Percentiles rank a stretch among this genome's conserved stretches.
These are phyloP conservation scores for Catharus fuscescens DNA, from an alignment of 2,113 vertebrate genomes.

Conservation along the genomic window DNA sequence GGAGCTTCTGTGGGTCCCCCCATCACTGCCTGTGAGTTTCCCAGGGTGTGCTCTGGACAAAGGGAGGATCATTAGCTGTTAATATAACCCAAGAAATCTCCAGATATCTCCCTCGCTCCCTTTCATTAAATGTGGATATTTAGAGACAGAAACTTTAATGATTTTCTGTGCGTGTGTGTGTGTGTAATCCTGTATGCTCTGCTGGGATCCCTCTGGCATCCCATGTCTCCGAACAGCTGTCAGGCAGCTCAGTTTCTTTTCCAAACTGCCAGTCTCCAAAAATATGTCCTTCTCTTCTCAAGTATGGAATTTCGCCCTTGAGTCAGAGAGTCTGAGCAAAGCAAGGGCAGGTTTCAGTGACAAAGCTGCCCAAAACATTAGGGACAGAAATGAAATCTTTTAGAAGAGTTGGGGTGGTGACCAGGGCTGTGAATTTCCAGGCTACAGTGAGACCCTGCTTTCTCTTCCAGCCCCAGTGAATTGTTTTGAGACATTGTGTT, in stretches of 20 bases:
- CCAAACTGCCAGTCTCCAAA: conserved; percentile 41
- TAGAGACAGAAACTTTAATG: conserved; percentile 41
- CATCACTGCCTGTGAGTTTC: background rate
- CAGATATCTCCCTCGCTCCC: background rate
- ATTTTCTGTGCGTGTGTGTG: background rate
- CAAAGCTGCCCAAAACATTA: background rate
- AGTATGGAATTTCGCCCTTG: conserved; percentile 15
- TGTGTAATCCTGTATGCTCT: background rate
- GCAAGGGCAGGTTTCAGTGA: background rate
- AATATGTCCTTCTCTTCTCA: background rate
- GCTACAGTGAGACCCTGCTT: background rate
- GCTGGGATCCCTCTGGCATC: conserved; percentile 11
- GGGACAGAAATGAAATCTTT: background rate
- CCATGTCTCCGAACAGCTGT: conserved; percentile 19
- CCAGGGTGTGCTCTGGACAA: background rate
- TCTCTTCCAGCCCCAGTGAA: background rate
- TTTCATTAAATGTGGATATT: conserved; percentile 13
- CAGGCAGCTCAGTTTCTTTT: conserved; percentile 36
- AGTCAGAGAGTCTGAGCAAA: background rate
- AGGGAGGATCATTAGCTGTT: background rate
- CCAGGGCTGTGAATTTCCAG: background rate
- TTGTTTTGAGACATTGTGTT: background rate
- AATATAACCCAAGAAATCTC: background rate
- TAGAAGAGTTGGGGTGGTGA: background rate
- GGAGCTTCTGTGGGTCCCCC: accelerated